These are phyloP conservation scores for Drosophila murphyi DNA, from an alignment of 1,140 invertebrate genomes.

Conservation along the genomic window DNA sequence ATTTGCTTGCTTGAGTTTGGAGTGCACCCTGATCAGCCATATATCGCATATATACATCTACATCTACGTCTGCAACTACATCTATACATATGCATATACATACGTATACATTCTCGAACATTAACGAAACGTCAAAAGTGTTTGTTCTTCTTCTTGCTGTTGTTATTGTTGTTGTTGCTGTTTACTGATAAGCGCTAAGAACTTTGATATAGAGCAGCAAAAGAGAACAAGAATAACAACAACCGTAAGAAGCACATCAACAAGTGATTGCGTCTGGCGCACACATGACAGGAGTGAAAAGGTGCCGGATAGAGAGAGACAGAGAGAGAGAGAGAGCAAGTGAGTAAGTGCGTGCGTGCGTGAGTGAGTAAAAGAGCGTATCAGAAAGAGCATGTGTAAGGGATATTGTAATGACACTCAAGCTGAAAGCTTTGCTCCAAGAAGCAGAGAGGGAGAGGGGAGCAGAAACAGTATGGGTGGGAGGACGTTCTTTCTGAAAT, in stretches of 20 bases:
- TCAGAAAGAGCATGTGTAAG: slow-evolving; percentile 6
- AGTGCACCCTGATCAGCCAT: slow-evolving; percentile 55
- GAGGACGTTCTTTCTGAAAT: too few relatives aligned
- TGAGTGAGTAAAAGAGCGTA: neutral
- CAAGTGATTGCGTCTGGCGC: slow-evolving; percentile 41
- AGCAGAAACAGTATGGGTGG: too few relatives aligned
- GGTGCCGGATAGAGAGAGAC: neutral
- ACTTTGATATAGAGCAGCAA: slow-evolving; percentile 52
- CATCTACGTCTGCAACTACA: neutral
- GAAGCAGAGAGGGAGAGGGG: too few relatives aligned
- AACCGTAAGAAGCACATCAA: slow-evolving; percentile 9
- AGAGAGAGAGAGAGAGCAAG: neutral
- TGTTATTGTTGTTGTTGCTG: slow-evolving; percentile 9
- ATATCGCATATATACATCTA: slow-evolving; percentile 14
- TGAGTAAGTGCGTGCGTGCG: slow-evolving; percentile 15
- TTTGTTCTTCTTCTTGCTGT: slow-evolving; percentile 4
- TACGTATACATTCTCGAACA: slow-evolving; percentile 3
- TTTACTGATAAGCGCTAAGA: slow-evolving; percentile 64
- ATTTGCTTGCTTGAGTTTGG: slow-evolving; percentile 24
- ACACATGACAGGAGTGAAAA: slow-evolving; percentile 18
- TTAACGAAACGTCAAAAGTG: slow-evolving; percentile 8
- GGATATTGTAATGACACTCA: slow-evolving; percentile 2
- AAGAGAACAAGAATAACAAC: slow-evolving; percentile 19
- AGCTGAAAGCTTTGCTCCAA: neutral
- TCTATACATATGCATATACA: neutral